Base-by-base conservation (phyloP, 2,113 vertebrate genomes). In the Siniperca chuatsi region DNA sequence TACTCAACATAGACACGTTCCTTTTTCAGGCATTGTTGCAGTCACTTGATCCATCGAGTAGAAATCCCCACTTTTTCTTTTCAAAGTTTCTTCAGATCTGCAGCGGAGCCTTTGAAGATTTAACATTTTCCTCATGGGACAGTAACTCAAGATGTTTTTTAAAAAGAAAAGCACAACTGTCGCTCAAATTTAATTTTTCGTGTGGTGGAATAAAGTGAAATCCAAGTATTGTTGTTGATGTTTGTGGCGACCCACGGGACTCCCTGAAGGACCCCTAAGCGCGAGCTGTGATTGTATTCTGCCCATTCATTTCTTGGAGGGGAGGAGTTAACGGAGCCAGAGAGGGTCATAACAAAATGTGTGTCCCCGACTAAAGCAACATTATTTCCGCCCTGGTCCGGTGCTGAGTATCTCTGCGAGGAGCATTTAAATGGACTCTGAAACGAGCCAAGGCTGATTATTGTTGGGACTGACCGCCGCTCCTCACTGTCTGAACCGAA, bases 271-370 rank as follows among this genome's bases (percentile, higher is more conserved):
- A 78, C 82, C 81, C 81, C 79, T 21, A 48, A 2, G 65, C 33
- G 29, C 16, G 29, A 58, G 55, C 61, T 23, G 65, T 35, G 18
- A 78, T 55, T 71, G 84, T 82, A 0, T 6, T 82, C 15, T 69
- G 79, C 70, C 82, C 78, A 86, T 90, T 89, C 83, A 87, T 76
- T 25, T 81, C 79, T 75, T 16, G 55, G 67, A 75, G 82, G 92
- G 95, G 94, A 75, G 95, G 95, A 95, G 95, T 92, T 74, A 82
- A 57, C 55, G 55, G 52, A 85, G 85, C 84, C 84, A 13, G 64
- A 68, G 75, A 54, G 70, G 93, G 85, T 87, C 89, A 89, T 62
- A 83, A 84, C 91, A 90, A 90, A 92, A 95, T 91, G 89, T 87
- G 91, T 87, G 90, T 93, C 92, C 87, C 90, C 62, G 57, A 84